A percentile compares a stretch with the other conserved stretches of the same genome.
Evolutionary conservation across 2,113 vertebrate genomes (phyloP).

Genomic region (Hippocampus zosterae): DNA sequence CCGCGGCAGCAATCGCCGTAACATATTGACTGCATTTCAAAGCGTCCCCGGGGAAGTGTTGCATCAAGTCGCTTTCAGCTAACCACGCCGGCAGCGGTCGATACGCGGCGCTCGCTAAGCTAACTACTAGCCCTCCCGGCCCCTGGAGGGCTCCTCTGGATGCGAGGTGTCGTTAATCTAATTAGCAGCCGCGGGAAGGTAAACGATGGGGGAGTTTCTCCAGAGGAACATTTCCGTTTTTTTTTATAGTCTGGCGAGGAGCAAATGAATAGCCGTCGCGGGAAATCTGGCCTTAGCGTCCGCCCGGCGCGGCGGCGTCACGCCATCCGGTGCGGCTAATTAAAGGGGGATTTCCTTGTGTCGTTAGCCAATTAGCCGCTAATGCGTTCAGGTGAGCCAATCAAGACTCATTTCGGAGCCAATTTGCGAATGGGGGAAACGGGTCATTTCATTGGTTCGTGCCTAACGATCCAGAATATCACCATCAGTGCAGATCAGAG

Average conservation of each 20-base stretch:
- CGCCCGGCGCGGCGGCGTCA: background rate
- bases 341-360: constrained; percentile 36
- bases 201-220: constrained; percentile 22
- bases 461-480: background rate
- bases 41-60: constrained; percentile 54
- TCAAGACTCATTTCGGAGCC: background rate
- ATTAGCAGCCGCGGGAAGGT: constrained; percentile 42
- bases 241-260: constrained; percentile 5
- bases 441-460: background rate
- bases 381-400: background rate
- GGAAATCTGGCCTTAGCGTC: constrained; percentile 22
- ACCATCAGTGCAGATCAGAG: no score
- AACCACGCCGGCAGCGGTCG: constrained; percentile 38
- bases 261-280: constrained; percentile 31
- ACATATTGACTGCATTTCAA: constrained; percentile 65
- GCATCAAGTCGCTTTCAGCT: constrained; percentile 51
- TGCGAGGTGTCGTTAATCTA: constrained; percentile 35
- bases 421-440: background rate
- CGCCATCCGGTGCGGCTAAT: constrained; percentile 43
- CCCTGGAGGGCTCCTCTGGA: constrained; percentile 6
- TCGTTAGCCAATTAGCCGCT: background rate
- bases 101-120: constrained; percentile 30
- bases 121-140: background rate
- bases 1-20: constrained; percentile 57
- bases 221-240: constrained; percentile 11